Base-by-base conservation (phyloP, 1,140 invertebrate genomes). In the Ridgeia piscesae region DNA sequence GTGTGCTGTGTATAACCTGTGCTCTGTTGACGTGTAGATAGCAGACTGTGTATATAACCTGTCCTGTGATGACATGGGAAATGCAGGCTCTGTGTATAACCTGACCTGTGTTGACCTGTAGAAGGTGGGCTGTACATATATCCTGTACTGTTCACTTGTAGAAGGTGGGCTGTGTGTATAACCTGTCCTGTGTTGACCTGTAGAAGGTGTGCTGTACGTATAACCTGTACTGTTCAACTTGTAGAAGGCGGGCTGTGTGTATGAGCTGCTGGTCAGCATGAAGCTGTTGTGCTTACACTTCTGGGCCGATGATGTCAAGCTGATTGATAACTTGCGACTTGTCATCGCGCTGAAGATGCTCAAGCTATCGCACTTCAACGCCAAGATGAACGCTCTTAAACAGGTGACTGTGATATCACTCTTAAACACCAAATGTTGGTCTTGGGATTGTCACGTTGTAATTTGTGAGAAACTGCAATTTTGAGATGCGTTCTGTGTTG, bases 361-460 rank as follows among this genome's bases (percentile, higher is more conserved):
- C 34, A 96, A 96, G 94, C 96, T 96, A 27, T 96, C 96, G 48
- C 96, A 97, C 94, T 97, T 97, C 94, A 97, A 96, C 94, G 96
- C 96, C 88, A 95, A 96, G 93, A 97, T 97, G 96, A 96, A 96
- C 95, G 96, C 96, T 8, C 94, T 97, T 6, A 97, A 97, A 95
- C 96, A 96, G 95, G 96, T 96, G 93, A 77, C 58, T 77, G 58
- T 27, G 17, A 77, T 21, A 77, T 21, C 14, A 77, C 2, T 27
- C 27, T 27, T 77, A 77, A 27, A 77, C 27, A 77, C 27, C 58
- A 77, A 77, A 77, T 77, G 58, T 77, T 77, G 17, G 27, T 21
- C 58, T 77, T 9, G 4, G 42, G 42, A 42, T 42, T 77, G 58
- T 21, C 58, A 27, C 27, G 58, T 77, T 77, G 58, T 77, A 27